These are phyloP conservation scores for Zophobas atratus DNA, from an alignment of 1,140 invertebrate species.

Conservation along the genomic window DNA sequence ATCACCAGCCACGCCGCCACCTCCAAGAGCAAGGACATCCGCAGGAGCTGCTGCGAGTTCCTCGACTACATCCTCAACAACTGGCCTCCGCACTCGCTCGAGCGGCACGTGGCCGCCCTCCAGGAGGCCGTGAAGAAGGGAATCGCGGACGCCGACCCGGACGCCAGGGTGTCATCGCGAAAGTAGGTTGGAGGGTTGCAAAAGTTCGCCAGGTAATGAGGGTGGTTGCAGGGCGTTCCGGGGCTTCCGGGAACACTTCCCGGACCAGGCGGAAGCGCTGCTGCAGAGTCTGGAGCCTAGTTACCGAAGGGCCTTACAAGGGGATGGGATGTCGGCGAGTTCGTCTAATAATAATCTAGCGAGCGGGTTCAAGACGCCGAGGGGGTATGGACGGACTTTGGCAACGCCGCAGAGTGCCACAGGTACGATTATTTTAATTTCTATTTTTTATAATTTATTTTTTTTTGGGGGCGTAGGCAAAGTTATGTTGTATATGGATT, in stretches of 20 bases:
- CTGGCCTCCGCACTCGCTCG: constrained; percentile 88
- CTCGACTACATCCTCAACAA: constrained; percentile 86
- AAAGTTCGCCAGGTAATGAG: background rate
- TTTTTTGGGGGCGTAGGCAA: constrained; percentile 40
- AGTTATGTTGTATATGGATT: too few species aligned
- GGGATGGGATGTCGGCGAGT: constrained; percentile 71
- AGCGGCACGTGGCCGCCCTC: constrained; percentile 84
- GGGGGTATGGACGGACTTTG: constrained; percentile 55
- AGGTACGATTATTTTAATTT: constrained; percentile 53
- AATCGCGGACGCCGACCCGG: constrained; percentile 92
- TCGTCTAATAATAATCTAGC: constrained; percentile 72
- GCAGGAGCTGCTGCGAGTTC: constrained; percentile 87
- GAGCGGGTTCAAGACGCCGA: constrained; percentile 58
- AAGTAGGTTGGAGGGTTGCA: constrained; percentile 70
- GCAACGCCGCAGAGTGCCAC: constrained; percentile 56
- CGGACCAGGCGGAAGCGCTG: constrained; percentile 89
- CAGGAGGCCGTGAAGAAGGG: constrained; percentile 92
- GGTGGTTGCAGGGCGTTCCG: constrained; percentile 84
- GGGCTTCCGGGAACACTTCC: constrained; percentile 92
- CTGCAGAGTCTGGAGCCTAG: constrained; percentile 87
- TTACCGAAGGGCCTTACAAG: constrained; percentile 87
- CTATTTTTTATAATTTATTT: background rate
- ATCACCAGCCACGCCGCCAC: constrained; percentile 83
- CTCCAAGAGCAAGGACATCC: constrained; percentile 94
- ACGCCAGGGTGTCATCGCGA: constrained; percentile 84